phyloP scores from a whole-genome alignment of 2,113 vertebrate genomes.

The Pseudois nayaur region DNA sequence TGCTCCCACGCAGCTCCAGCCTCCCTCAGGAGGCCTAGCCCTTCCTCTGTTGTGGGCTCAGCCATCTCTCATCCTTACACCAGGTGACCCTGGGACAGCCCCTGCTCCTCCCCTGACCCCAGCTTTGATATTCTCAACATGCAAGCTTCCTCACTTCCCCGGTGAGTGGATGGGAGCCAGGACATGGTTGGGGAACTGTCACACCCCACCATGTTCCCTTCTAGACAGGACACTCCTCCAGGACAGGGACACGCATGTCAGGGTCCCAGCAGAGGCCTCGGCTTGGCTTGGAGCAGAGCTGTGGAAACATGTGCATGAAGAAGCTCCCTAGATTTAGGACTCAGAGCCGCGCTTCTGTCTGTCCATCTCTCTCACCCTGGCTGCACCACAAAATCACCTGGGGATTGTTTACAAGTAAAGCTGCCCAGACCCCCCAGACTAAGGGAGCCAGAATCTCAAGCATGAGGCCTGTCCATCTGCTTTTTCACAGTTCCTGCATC shows the following conservation, averaged over 20 bases:
- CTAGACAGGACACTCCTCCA: not conserved
- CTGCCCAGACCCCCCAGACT: not conserved
- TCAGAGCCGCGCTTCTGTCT: not conserved
- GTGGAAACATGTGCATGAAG: rapidly evolving
- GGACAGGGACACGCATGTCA: not conserved
- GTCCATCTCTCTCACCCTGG: not conserved
- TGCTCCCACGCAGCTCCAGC: not conserved
- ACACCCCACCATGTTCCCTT: not conserved
- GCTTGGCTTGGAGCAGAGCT: rapidly evolving
- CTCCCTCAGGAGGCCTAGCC: not conserved
- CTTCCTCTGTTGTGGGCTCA: not conserved
- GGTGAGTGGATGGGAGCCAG: rapidly evolving
- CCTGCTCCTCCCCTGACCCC: too few species aligned
- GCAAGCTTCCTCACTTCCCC: not conserved
- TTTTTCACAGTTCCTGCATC: not conserved
- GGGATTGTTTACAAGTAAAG: not conserved
- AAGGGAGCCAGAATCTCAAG: not conserved
- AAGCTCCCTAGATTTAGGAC: not conserved
- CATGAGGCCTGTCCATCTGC: not conserved
- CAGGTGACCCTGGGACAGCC: not conserved
- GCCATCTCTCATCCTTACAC: not conserved
- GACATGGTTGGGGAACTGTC: rapidly evolving
- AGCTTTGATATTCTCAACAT: not conserved
- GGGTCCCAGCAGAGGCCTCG: not conserved
- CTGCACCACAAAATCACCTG: not conserved